A percentile compares a stretch with the other conserved stretches of the same genome.
These are phyloP conservation scores for Drosophila aldrichi DNA, from an alignment of 2,888 invertebrate species.

Conservation along the genomic window DNA sequence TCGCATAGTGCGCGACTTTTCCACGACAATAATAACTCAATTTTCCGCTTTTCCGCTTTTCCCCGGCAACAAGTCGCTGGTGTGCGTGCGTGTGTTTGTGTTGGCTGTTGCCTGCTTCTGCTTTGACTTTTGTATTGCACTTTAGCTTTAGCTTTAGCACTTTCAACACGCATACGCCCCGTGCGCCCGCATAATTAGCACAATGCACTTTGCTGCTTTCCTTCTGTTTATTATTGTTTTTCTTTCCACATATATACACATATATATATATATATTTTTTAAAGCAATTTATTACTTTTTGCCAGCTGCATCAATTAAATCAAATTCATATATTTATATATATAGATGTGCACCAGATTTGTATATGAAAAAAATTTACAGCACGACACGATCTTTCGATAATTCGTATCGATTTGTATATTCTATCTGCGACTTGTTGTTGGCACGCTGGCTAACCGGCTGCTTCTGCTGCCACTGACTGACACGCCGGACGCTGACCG, in stretches of 20 bases:
- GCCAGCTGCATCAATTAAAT: slow-evolving; percentile 51
- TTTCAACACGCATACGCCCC: slow-evolving; percentile 68
- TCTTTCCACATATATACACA: too few species aligned
- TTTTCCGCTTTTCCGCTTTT: slow-evolving; percentile 12
- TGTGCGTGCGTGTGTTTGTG: not conserved
- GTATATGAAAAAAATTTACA: slow-evolving; percentile 5
- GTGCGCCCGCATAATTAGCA: slow-evolving; percentile 73
- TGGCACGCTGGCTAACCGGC: slow-evolving; percentile 65
- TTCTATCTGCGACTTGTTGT: slow-evolving; percentile 64
- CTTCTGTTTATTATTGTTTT: not conserved
- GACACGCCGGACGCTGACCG: slow-evolving; percentile 71
- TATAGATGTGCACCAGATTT: not conserved
- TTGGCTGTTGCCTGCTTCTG: slow-evolving; percentile 42
- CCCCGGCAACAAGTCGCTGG: slow-evolving; percentile 50
- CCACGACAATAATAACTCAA: slow-evolving; percentile 41
- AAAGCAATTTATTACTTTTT: slow-evolving; percentile 51
- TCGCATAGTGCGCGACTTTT: slow-evolving; percentile 26
- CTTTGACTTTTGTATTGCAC: slow-evolving; percentile 29
- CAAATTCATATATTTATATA: slow-evolving; percentile 12
- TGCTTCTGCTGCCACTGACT: slow-evolving; percentile 66
- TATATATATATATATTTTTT: slow-evolving; percentile 11
- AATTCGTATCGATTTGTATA: slow-evolving; percentile 79
- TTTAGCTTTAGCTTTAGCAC: slow-evolving; percentile 22
- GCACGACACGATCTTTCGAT: slow-evolving; percentile 59
- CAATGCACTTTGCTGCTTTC: slow-evolving; percentile 63